These are phyloP conservation scores for Pangasianodon hypophthalmus DNA, from an alignment of 2,113 vertebrate species.

Conservation along the genomic window DNA sequence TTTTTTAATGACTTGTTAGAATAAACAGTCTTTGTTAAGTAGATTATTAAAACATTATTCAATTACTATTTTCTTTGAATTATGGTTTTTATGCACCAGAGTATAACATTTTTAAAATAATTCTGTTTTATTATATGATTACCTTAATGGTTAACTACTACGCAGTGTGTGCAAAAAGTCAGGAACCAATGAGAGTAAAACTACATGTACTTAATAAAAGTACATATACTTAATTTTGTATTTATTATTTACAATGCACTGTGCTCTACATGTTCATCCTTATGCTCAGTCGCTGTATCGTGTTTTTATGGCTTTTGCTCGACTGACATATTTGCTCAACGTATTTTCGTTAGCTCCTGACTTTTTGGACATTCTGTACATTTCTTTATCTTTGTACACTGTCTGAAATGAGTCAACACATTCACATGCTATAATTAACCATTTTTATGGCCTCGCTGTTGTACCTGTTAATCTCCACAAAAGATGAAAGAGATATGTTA, in stretches of 20 bases:
- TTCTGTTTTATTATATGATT: background rate
- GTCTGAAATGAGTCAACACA: conserved; percentile 1
- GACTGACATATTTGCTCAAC: background rate
- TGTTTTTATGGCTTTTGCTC: background rate
- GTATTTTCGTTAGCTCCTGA: background rate
- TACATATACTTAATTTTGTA: background rate
- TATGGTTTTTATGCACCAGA: background rate
- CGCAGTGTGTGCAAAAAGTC: background rate
- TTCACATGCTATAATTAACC: conserved; percentile 61
- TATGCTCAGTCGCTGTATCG: too few species aligned
- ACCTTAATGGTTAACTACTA: background rate
- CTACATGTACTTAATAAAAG: background rate
- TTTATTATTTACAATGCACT: background rate
- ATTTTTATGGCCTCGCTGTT: conserved; percentile 60
- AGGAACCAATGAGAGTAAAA: background rate
- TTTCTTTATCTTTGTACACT: background rate
- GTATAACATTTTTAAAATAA: background rate
- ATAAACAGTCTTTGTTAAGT: background rate
- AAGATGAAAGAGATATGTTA: conserved; percentile 55
- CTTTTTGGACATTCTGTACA: background rate
- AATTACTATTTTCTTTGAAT: background rate
- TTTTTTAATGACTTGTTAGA: background rate
- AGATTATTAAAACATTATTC: background rate
- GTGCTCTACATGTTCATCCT: too few species aligned
- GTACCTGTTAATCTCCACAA: conserved; percentile 42